Evolutionary conservation across 2,113 vertebrate species (phyloP).

Genomic region (Phrynosoma blainvillii): DNA sequence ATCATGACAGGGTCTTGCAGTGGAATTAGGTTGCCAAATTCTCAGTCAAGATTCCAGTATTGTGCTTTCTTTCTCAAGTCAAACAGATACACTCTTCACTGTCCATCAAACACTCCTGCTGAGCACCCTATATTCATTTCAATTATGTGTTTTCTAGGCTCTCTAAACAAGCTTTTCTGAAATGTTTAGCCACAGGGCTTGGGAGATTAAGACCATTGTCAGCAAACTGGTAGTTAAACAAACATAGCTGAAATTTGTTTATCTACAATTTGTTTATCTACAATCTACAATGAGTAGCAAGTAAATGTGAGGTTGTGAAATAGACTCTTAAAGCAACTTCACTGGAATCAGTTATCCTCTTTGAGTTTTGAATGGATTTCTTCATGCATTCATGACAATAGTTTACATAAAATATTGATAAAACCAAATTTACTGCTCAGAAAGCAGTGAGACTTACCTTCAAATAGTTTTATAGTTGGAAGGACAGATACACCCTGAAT

Average conservation of each 20-base stretch:
- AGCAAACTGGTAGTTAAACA: constrained; percentile 13
- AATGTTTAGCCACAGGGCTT: not conserved
- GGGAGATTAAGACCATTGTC: constrained; percentile 8
- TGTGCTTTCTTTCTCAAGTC: too few relatives aligned
- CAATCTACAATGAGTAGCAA: not conserved
- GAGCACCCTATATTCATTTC: not conserved
- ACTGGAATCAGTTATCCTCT: not conserved
- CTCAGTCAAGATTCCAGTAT: not conserved
- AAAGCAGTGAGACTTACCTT: not conserved
- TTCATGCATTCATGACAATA: not conserved
- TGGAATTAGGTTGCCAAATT: not conserved
- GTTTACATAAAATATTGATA: not conserved
- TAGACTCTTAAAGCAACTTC: not conserved
- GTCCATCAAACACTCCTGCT: not conserved
- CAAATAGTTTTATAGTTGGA: not conserved
- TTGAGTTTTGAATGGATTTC: not conserved
- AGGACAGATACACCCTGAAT: not conserved
- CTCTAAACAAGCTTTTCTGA: not conserved
- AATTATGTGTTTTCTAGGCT: not conserved
- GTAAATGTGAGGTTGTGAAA: constrained; percentile 6
- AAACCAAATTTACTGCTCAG: not conserved
- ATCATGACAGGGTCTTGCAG: not conserved
- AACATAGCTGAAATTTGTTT: constrained; percentile 1
- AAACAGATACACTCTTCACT: not conserved
- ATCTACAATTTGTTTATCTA: not conserved